Percentiles rank a stretch among this genome's conserved stretches.
These are phyloP conservation scores for Bubo bubo DNA, from an alignment of 2,113 vertebrate genomes.

Conservation along the genomic window DNA sequence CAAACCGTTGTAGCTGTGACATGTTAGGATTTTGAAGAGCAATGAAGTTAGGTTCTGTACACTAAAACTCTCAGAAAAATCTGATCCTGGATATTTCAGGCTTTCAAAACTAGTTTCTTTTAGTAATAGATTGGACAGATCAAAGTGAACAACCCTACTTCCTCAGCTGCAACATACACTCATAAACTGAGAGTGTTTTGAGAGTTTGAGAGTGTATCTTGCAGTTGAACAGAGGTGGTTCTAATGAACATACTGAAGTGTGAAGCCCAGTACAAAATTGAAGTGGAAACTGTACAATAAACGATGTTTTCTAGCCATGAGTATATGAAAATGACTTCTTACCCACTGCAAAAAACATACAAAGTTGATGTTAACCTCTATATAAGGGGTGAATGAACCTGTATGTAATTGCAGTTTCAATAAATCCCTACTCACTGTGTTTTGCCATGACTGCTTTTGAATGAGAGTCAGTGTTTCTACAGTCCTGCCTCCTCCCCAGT, in stretches of 20 bases:
- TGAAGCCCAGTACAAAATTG: background rate
- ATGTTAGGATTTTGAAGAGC: background rate
- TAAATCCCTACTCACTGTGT: background rate
- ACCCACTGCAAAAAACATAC: background rate
- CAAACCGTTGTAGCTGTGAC: background rate
- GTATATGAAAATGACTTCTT: background rate
- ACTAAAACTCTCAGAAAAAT: background rate
- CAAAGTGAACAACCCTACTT: background rate
- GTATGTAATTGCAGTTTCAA: background rate
- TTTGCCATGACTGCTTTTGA: background rate
- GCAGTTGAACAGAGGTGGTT: background rate
- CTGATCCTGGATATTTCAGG: background rate
- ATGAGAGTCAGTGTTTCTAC: background rate
- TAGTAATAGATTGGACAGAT: background rate
- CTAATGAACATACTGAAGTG: background rate
- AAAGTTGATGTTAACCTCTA: background rate
- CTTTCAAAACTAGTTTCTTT: background rate
- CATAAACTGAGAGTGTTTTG: background rate
- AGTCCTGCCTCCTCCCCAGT: background rate
- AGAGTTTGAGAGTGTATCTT: background rate
- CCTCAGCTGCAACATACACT: background rate
- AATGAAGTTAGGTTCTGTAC: background rate
- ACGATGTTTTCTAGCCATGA: background rate
- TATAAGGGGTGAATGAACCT: background rate
- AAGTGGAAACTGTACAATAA: background rate